phyloP scores from a whole-genome alignment of 2,113 vertebrate species.

The Colaptes auratus region DNA sequence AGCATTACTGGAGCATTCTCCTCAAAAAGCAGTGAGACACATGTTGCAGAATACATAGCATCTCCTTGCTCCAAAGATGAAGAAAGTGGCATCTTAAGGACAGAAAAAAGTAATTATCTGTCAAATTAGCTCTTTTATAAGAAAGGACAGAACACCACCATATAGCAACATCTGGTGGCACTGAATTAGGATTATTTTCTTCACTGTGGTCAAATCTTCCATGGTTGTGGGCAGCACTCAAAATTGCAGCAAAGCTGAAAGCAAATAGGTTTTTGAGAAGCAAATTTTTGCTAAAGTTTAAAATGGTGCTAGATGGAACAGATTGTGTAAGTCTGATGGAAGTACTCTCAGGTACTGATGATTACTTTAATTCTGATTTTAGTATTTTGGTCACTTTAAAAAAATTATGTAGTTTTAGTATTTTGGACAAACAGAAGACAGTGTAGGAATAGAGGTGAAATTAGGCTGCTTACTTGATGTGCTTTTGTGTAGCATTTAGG shows the following conservation, averaged over 20 bases:
- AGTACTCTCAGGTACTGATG: not conserved
- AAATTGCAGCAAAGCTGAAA: not conserved
- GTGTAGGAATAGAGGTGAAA: not conserved
- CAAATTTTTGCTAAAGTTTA: not conserved
- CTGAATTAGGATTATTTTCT: not conserved
- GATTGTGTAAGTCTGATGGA: not conserved
- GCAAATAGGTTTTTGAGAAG: not conserved
- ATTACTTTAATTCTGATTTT: not conserved
- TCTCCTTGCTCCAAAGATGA: not conserved
- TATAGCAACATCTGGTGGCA: not conserved
- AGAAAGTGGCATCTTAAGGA: not conserved
- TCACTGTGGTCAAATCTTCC: not conserved
- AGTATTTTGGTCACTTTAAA: no score
- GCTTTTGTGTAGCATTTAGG: slow-evolving; percentile 87
- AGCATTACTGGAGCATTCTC: not conserved
- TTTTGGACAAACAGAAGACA: not conserved
- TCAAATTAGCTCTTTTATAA: not conserved
- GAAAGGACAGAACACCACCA: not conserved
- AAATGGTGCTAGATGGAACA: not conserved
- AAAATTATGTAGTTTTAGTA: not conserved
- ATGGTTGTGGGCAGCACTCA: not conserved
- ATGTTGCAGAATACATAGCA: not conserved
- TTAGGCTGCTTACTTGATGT: slow-evolving; percentile 12
- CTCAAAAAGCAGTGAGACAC: not conserved
- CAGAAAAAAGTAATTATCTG: fast-evolving